These are phyloP conservation scores for Agraylea sexmaculata DNA, from an alignment of 1,140 invertebrate genomes.

Conservation along the genomic window DNA sequence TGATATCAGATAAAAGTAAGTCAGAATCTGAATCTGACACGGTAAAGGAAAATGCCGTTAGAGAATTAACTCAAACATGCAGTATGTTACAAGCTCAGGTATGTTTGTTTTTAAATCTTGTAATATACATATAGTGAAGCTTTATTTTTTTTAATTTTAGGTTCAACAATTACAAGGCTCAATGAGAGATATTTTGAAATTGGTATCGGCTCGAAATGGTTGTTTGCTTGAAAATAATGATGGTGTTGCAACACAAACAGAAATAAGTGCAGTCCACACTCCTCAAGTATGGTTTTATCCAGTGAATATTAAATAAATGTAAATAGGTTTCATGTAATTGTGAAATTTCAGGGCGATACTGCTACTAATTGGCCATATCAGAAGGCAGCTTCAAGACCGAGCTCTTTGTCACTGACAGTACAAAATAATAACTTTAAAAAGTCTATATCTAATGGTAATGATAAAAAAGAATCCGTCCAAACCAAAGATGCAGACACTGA, in stretches of 20 bases:
- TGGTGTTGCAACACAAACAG: constrained; percentile 60
- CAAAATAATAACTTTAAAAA: constrained; percentile 21
- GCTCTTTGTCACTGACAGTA: constrained; percentile 17
- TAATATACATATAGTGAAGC: constrained; percentile 6
- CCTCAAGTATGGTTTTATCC: constrained; percentile 41
- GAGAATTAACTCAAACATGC: constrained; percentile 46
- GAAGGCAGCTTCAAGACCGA: constrained; percentile 18
- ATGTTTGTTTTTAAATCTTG: not conserved
- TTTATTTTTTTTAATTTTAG: constrained; percentile 27
- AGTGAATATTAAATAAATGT: not conserved
- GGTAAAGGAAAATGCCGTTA: constrained; percentile 39
- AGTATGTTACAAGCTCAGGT: constrained; percentile 34
- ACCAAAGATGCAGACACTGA: constrained; percentile 13
- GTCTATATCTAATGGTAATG: constrained; percentile 8
- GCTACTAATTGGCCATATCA: constrained; percentile 19
- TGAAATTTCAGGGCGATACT: constrained; percentile 15
- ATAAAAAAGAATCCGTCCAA: constrained; percentile 13
- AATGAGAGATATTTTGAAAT: constrained; percentile 61
- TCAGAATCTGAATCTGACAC: constrained; percentile 27
- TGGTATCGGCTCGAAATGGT: constrained; percentile 43
- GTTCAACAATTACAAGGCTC: constrained; percentile 63
- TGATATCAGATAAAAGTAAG: constrained; percentile 22
- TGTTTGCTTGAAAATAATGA: constrained; percentile 22
- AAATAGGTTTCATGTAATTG: not conserved
- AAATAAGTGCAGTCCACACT: constrained; percentile 62